phyloP scores from a whole-genome alignment of 1,140 invertebrate genomes.

The Dreissena rostriformis region DNA sequence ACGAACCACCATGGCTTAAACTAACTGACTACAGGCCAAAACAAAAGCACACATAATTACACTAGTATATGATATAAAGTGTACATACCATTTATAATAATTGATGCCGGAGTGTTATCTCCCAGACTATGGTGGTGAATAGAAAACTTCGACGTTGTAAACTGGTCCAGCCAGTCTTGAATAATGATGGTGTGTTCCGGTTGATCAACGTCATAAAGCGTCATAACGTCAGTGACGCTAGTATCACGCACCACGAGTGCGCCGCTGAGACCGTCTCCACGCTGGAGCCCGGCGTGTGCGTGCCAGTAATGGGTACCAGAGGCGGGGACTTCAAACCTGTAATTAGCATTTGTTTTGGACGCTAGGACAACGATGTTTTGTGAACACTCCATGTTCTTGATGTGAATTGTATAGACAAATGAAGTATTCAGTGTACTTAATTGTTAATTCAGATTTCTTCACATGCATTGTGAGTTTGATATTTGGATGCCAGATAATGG shows the following conservation, averaged over 20 bases:
- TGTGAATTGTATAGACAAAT: too few species aligned
- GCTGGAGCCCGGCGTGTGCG: conserved; percentile 91
- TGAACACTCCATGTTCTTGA: not conserved
- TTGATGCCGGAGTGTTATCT: conserved; percentile 89
- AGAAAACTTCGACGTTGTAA: conserved; percentile 87
- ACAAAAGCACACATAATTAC: not conserved
- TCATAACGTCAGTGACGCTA: conserved; percentile 85
- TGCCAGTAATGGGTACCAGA: conserved; percentile 95
- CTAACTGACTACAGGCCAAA: too few species aligned
- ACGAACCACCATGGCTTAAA: too few species aligned
- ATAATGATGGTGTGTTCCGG: conserved; percentile 89
- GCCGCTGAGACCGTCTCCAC: conserved; percentile 91
- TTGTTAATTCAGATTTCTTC: too few species aligned
- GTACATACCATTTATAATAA: conserved; percentile 89
- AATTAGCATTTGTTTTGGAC: not conserved
- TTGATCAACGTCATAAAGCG: conserved; percentile 90
- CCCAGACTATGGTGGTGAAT: conserved; percentile 89
- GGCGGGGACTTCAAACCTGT: conserved; percentile 78
- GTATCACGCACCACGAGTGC: conserved; percentile 89
- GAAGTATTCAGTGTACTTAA: too few species aligned
- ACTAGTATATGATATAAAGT: not conserved
- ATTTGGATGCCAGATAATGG: too few species aligned
- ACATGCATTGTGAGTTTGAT: too few species aligned
- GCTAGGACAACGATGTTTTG: not conserved
- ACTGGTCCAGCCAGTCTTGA: conserved; percentile 89